Evolutionary conservation across 2,113 vertebrate genomes (phyloP).

Genomic region (Heloderma charlesbogerti): DNA sequence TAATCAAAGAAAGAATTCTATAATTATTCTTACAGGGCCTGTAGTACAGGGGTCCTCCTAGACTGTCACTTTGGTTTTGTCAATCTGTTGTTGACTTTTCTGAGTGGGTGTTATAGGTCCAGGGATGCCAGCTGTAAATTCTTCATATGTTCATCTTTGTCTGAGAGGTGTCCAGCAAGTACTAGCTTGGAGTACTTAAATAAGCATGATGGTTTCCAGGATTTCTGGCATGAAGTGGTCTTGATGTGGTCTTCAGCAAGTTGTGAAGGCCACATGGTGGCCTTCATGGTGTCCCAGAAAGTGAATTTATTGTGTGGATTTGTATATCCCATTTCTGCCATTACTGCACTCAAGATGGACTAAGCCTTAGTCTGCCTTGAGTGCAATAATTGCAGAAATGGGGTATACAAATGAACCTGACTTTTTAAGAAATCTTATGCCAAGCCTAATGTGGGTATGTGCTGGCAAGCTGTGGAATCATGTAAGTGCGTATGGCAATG

Average conservation of each 20-base stretch:
- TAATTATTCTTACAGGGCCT: not conserved
- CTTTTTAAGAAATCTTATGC: not conserved
- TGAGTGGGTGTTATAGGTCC: not conserved
- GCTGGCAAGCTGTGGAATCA: not conserved
- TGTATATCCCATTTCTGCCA: too few relatives aligned
- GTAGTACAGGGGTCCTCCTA: not conserved
- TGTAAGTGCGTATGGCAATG: not conserved
- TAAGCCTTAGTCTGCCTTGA: not conserved
- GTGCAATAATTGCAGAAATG: not conserved
- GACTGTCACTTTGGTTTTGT: not conserved
- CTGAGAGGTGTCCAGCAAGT: not conserved
- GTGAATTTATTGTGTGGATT: not conserved
- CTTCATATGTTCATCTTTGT: not conserved
- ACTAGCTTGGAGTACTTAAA: not conserved
- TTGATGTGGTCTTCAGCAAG: not conserved
- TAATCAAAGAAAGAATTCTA: not conserved
- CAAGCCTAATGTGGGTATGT: not conserved
- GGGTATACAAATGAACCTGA: not conserved
- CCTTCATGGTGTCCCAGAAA: not conserved
- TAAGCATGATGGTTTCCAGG: not conserved
- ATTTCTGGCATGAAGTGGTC: not conserved
- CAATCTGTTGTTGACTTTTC: not conserved
- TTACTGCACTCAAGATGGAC: not conserved
- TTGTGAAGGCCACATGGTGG: too few relatives aligned
- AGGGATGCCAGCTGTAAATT: not conserved